Evolutionary conservation across 2,797 vertebrate species (phyloP), one percentile per base, ranked within the genome.

Genomic region (Tarsius wallacei): DNA sequence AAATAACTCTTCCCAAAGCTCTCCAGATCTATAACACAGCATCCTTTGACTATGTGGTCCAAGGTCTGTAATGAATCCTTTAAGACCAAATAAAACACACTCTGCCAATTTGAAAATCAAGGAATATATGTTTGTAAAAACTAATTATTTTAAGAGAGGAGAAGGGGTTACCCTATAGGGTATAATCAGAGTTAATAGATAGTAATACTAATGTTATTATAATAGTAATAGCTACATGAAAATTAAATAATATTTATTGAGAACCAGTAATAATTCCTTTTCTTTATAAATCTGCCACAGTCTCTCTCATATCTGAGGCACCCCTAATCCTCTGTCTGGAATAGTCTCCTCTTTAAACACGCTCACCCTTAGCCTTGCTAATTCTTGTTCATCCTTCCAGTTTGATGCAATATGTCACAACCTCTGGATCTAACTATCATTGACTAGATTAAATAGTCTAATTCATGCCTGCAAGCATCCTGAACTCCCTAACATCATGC

Each of bases 181-280:
- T n/a, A 59, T 31, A 59, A 49, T 42, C 68, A 76, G 70, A 77
- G 5, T 77, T 88, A 77, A 31, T 2, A 61, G 59, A 71, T 28
- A 42, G 13, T 33, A 89, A n/a, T 33, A 53, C 66, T 82, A n/a
- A 63, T 70, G 24, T 61, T 4, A 77, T 70, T 64, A 26, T 31
- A 55, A 51, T 49, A 36, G 21, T 19, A 66, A 47, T 51, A 78
- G 33, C 55, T 76, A 71, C 63, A 63, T 6, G 63, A 88, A 68
- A 47, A 77, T 21, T 77, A 78, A 78, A 36, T 71, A 21, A 36
- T n/a, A 36, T 49, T 77, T 63, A 80, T 57, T 64, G 63, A 53
- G 21, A 51, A 70, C 16, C 42, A 61, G 36, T 59, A 68, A 92
- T 26, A 82, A 85, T 66, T 92, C 63, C 49, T 90, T 89, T 94